Evolutionary conservation across 2,113 vertebrate species (phyloP), one percentile per base, ranked within the genome.

Genomic region (Psittacara wagleri): DNA sequence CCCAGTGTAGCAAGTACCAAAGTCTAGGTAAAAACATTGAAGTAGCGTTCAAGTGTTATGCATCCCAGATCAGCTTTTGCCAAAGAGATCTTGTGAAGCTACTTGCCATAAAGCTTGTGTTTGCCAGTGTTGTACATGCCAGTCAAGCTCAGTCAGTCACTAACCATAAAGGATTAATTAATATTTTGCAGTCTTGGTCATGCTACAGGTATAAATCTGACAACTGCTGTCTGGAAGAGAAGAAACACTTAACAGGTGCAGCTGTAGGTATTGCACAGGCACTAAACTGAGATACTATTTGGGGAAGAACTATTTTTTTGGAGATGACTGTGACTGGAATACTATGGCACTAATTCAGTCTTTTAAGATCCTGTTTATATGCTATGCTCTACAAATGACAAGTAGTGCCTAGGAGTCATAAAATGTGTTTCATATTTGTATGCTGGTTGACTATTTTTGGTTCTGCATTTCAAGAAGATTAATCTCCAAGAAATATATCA

Each of bases 131-230:
- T 70, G 17, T 70, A 57, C 10, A 11, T 4, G 6, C 43, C 78
- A 81, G n/a, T 86, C 61, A 81, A 27, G 52, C 29, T 92, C 79
- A 83, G 61, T 93, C 57, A 88, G n/a, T 48, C 64, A 75, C 31
- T 31, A 91, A 11, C 33, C 7, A 3, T 68, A 79, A 78, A 88
- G 94, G 25, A 87, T 95, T 90, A 95, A 96, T 87, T 94, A 93
- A 63, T 94, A 91, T 80, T 95, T 95, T 95, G 31, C 63, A 80
- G n/a, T 78, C 63, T 73, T 92, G 55, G 39, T 76, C 84, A 67
- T 55, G 44, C 33, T 89, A 49, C 37, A 61, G 6, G 18, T 86
- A 69, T 78, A 96, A 94, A 94, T 54, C 28, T 84, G 81, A 67
- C 22, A 57, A 19, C 14, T 89, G 28, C 29, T 86, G 95, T 94